A percentile compares a stretch with the other conserved stretches of the same genome.
These are phyloP conservation scores for Drosophila tropicalis DNA, from an alignment of 1,140 invertebrate species.

Conservation along the genomic window DNA sequence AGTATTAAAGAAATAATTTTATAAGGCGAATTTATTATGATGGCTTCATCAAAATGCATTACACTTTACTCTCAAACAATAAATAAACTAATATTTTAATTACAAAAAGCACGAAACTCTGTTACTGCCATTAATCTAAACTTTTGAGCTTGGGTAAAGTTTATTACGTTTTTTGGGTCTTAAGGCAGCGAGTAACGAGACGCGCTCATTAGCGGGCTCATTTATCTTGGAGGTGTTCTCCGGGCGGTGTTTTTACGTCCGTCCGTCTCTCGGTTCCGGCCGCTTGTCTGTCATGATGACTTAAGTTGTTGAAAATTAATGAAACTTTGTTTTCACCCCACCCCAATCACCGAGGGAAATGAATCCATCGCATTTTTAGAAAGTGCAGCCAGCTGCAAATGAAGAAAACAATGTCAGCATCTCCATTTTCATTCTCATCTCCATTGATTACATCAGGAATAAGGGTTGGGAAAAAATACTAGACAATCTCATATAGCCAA, in stretches of 20 bases:
- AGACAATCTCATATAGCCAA: slow-evolving; percentile 14
- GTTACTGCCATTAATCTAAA: slow-evolving; percentile 47
- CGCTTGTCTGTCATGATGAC: slow-evolving; percentile 4
- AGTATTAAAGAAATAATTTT: slow-evolving; percentile 2
- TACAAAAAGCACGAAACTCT: slow-evolving; percentile 21
- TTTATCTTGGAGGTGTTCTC: slow-evolving; percentile 44
- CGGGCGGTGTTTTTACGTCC: not conserved
- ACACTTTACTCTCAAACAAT: slow-evolving; percentile 7
- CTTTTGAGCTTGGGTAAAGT: slow-evolving; percentile 36
- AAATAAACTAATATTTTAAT: slow-evolving; percentile 48
- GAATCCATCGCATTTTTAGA: too few relatives aligned
- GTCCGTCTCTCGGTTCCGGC: not conserved
- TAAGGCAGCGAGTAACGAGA: slow-evolving; percentile 8
- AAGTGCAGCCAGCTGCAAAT: slow-evolving; percentile 28
- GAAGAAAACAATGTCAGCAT: slow-evolving; percentile 19
- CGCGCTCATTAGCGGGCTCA: slow-evolving; percentile 44
- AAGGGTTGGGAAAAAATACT: not conserved
- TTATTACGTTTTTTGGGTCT: slow-evolving; percentile 33
- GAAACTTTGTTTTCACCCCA: slow-evolving; percentile 25
- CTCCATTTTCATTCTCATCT: slow-evolving; percentile 5
- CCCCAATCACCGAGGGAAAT: not conserved
- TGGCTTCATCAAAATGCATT: slow-evolving; percentile 5
- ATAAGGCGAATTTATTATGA: not conserved
- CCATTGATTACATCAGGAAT: slow-evolving; percentile 1
- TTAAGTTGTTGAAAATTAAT: slow-evolving; percentile 39